Conservation (phyloP, 2,888 invertebrate genomes). For the Callosobruchus maculatus region DNA sequence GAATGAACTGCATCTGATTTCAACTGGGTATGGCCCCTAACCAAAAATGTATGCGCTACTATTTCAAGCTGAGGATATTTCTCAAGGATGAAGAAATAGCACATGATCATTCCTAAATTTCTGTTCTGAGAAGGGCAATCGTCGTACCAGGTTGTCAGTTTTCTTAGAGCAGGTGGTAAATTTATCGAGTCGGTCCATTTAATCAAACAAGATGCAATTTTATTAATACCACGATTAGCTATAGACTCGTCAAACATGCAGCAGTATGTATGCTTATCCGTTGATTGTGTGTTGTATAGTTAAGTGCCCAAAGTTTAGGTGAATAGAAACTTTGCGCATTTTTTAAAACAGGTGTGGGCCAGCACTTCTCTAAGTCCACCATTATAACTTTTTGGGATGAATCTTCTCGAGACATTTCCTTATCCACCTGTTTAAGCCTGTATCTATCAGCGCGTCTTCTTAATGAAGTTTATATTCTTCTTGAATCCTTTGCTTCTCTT, state of each 20-base stretch:
- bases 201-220: slow-evolving; percentile 13
- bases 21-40: slow-evolving; percentile 15
- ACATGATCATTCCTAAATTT: slow-evolving; percentile 15
- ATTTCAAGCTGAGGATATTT: not conserved
- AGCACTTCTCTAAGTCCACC: slow-evolving; percentile 22
- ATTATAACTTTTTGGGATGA: slow-evolving; percentile 13
- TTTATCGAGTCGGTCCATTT: slow-evolving; percentile 10
- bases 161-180: slow-evolving; percentile 7
- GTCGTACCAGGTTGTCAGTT: slow-evolving; percentile 22
- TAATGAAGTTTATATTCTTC: slow-evolving; percentile 15
- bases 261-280: slow-evolving; percentile 15
- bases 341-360: slow-evolving; percentile 18
- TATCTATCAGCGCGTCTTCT: slow-evolving; percentile 16
- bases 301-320: slow-evolving; percentile 22
- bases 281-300: slow-evolving; percentile 19
- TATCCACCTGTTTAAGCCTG: slow-evolving; percentile 13
- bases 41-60: slow-evolving; percentile 13
- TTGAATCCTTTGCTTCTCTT: slow-evolving; percentile 5
- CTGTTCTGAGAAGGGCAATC: slow-evolving; percentile 23
- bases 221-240: slow-evolving; percentile 16
- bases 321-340: slow-evolving; percentile 23
- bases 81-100: slow-evolving; percentile 13
- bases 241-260: slow-evolving; percentile 23
- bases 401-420: slow-evolving; percentile 1
- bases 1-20: slow-evolving; percentile 14